Conservation (phyloP, 2,113 vertebrate genomes). For the Chlamydotis undulata region DNA sequence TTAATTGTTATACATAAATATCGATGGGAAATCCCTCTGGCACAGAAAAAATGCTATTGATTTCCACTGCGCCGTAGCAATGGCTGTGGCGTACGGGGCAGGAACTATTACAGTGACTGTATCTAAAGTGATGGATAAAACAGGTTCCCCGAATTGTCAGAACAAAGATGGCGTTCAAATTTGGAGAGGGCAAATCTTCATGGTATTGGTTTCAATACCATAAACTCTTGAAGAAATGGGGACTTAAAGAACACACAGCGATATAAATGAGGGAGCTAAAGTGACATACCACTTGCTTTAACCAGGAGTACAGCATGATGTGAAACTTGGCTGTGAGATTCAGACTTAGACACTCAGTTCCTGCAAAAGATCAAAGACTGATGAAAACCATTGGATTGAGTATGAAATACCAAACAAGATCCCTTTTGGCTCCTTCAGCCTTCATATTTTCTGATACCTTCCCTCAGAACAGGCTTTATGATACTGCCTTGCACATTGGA, state of each 20-base stretch:
- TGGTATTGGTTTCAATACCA: neutral
- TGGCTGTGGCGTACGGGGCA: accelerated
- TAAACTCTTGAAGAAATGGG: neutral
- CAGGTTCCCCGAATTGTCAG: neutral
- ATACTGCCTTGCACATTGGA: neutral
- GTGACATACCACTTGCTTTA: neutral
- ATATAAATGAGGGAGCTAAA: neutral
- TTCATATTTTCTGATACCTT: neutral
- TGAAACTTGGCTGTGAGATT: neutral
- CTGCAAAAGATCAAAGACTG: neutral
- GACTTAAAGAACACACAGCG: accelerated
- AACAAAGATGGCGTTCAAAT: neutral
- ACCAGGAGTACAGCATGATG: accelerated
- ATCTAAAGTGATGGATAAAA: neutral
- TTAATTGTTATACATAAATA: neutral
- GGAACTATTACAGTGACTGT: neutral
- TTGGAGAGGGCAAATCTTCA: neutral
- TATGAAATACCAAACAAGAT: neutral
- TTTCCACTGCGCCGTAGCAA: neutral
- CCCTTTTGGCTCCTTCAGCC: neutral
- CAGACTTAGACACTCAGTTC: neutral
- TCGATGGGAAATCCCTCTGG: neutral
- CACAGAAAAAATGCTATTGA: neutral
- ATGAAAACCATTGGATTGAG: neutral
- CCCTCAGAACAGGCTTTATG: neutral